These are phyloP conservation scores for Drosophila novamexicana DNA, from an alignment of 1,140 invertebrate genomes.

Conservation along the genomic window DNA sequence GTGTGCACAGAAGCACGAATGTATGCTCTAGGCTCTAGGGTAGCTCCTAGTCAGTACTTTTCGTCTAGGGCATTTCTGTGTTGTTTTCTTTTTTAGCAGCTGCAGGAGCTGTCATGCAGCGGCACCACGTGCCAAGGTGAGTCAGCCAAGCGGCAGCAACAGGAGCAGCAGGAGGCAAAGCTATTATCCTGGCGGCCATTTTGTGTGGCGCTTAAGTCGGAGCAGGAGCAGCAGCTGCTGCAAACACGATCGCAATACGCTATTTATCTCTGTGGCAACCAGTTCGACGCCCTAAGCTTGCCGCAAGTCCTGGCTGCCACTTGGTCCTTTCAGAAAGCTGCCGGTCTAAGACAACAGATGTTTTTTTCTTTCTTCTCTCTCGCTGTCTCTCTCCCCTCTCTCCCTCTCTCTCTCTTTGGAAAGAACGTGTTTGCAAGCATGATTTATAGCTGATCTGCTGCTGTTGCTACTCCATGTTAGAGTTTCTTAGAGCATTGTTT, in stretches of 20 bases:
- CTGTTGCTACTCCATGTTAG: constrained; percentile 34
- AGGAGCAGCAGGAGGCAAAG: constrained; percentile 46
- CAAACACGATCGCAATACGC: constrained; percentile 35
- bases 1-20: too few relatives aligned
- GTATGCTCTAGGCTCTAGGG: neutral
- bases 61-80: neutral
- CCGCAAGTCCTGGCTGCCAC: constrained; percentile 61
- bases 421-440: constrained; percentile 77
- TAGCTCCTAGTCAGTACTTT: neutral
- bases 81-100: constrained; percentile 34
- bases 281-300: constrained; percentile 77
- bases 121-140: constrained; percentile 72
- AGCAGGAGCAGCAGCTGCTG: constrained; percentile 31
- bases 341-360: constrained; percentile 66
- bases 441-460: constrained; percentile 69
- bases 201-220: constrained; percentile 45
- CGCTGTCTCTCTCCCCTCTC: too few relatives aligned
- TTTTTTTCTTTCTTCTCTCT: constrained; percentile 44
- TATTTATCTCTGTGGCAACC: constrained; percentile 69
- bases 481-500: constrained; percentile 60
- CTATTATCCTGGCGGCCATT: constrained; percentile 63
- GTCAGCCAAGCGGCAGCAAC: constrained; percentile 30
- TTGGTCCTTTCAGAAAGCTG: constrained; percentile 70
- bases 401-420: neutral
- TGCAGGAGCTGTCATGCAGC: constrained; percentile 37